phyloP scores from a whole-genome alignment of 2,888 invertebrate genomes.

The Melanargia galathea region DNA sequence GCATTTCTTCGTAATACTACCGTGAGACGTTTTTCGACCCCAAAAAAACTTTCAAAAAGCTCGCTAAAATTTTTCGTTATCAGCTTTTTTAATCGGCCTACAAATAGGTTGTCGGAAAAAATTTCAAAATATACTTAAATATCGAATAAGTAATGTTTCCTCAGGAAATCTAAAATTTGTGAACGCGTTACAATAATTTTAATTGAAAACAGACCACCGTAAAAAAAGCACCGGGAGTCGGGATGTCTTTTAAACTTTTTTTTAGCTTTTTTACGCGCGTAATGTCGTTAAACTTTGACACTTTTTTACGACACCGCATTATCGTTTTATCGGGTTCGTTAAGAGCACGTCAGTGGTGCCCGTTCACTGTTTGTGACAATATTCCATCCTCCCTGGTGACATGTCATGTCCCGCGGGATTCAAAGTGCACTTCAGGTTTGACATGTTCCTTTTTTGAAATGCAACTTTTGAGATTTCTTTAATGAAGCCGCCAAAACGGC shows the following conservation, averaged over 20 bases:
- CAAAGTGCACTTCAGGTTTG: conserved; percentile 35
- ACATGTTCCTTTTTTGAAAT: conserved; percentile 37
- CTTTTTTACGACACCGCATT: conserved; percentile 63
- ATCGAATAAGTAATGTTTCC: conserved; percentile 60
- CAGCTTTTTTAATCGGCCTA: conserved; percentile 12
- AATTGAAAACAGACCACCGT: conserved; percentile 66
- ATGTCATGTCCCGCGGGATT: conserved; percentile 42
- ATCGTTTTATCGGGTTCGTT: conserved; percentile 54
- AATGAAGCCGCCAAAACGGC: not conserved
- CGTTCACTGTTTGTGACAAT: conserved; percentile 40
- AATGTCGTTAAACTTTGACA: conserved; percentile 70
- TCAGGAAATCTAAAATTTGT: conserved; percentile 74
- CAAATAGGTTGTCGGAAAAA: conserved; percentile 32
- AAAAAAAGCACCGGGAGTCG: conserved; percentile 32
- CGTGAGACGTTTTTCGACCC: not conserved
- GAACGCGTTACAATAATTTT: conserved; percentile 55
- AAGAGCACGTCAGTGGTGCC: conserved; percentile 63
- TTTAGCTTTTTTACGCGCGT: conserved; percentile 55
- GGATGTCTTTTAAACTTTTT: conserved; percentile 57
- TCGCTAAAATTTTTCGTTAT: conserved; percentile 10
- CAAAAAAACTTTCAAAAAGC: not conserved
- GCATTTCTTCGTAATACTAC: too few relatives aligned
- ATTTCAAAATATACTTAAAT: conserved; percentile 26
- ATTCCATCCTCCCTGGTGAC: conserved; percentile 36
- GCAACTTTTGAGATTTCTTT: not conserved